These are phyloP conservation scores for Prosopocoilus inquinatus DNA, from an alignment of 2,888 invertebrate species.

Conservation along the genomic window DNA sequence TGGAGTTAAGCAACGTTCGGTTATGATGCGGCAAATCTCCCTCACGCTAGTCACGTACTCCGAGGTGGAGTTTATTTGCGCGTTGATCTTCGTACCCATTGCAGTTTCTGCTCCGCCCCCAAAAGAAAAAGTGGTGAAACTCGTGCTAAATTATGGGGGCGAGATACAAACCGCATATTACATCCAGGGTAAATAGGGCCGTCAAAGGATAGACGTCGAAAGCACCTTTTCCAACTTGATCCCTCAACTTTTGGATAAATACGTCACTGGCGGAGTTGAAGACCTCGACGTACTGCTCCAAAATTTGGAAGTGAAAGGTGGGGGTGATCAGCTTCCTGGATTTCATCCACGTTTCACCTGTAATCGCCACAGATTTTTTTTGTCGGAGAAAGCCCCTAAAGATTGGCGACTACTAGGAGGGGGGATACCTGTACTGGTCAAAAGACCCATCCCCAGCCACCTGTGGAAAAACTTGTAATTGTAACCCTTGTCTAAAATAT, in stretches of 20 bases:
- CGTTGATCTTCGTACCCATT: slow-evolving; percentile 76
- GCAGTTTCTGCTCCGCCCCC: slow-evolving; percentile 65
- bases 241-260: slow-evolving; percentile 55
- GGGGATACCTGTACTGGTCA: slow-evolving; percentile 16
- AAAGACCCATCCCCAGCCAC: slow-evolving; percentile 32
- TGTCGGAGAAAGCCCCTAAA: too few relatives aligned
- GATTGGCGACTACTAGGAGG: too few relatives aligned
- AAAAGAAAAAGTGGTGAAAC: background rate
- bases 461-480: slow-evolving; percentile 25
- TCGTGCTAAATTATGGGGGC: background rate
- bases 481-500: slow-evolving; percentile 25
- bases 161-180: slow-evolving; percentile 56
- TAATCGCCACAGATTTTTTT: background rate
- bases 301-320: slow-evolving; percentile 50
- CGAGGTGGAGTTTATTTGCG: slow-evolving; percentile 66
- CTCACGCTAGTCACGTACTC: slow-evolving; percentile 74
- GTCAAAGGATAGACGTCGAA: slow-evolving; percentile 62
- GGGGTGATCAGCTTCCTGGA: slow-evolving; percentile 51
- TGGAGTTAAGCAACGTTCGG: slow-evolving; percentile 39
- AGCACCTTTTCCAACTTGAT: slow-evolving; percentile 41
- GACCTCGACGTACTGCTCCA: slow-evolving; percentile 47
- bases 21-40: slow-evolving; percentile 44
- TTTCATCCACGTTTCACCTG: slow-evolving; percentile 49
- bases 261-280: slow-evolving; percentile 52
- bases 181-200: slow-evolving; percentile 59